Base-by-base conservation (phyloP, 2,888 invertebrate species). In the Sarcophaga subvicina region DNA sequence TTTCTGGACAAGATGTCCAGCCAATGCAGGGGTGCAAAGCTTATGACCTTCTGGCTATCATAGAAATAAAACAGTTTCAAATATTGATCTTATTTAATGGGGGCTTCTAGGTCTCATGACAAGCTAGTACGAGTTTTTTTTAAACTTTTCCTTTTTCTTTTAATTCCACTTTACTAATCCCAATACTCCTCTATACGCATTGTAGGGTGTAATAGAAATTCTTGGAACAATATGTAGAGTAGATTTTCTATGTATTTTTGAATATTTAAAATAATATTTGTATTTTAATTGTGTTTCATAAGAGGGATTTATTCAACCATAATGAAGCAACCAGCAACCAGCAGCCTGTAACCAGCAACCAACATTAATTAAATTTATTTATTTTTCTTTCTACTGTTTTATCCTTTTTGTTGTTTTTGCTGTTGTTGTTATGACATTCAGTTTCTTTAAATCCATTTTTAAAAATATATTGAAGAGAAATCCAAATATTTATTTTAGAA, bases 221-320 rank as follows among this genome's bases (percentile, higher is more conserved):
- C 17, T 54, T 54, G 4, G 2, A 12, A 54, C 17, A 12, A 54
- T 54, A 54, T 17, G 14, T 37, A 37, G 37, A 37, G 4, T 54
- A 54, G 12, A 4, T 0, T 17, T 54, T 54, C 17, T 14, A 1
- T 14, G 17, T 54, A 54, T 54, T 17, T 54, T 54, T 54, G 14
- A 77, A 83, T 80, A 82, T 78, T 73, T 37, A 12, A 75, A 78
- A 82, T 77, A 80, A 69, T 86, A 73, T 80, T 86, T 86, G 69
- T 60, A 63, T 70, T 82, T 82, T 80, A 80, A 82, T 80, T 82
- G 82, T 71, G 63, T 75, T 80, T 80, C 69, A 82, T 37, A 86
- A 67, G 62, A 83, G 80, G 69, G 62, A 83, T 77, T 83, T 86
- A 80, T 77, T 83, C 72, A 80, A 77, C 67, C 75, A 79, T 82